Base-by-base conservation (phyloP, 2,888 invertebrate genomes). In the Heterodera filipjevi region DNA sequence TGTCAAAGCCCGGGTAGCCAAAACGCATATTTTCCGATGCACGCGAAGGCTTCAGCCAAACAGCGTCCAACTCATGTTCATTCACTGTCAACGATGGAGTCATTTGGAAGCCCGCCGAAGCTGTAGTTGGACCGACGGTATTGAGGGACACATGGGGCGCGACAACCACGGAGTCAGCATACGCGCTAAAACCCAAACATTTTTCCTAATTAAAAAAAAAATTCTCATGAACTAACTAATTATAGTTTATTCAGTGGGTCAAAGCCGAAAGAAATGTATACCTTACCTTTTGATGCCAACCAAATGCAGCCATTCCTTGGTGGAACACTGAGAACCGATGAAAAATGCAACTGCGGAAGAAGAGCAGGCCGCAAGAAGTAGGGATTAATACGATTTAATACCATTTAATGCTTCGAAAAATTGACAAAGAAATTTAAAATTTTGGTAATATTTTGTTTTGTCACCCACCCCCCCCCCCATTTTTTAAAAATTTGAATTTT, bases 1-100 rank as follows among this genome's bases (percentile, higher is more conserved):
- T 93, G 87, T 95, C 95, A 81, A 95, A 90, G 3, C 95, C 93
- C 1, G 97, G 97, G 89, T 95, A 96, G 0, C 98, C 98, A 90
- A 93, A 95, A 59, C 87, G 80, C 87, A 87, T 87, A 66, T 87
- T 87, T 71, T 87, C 84, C 27, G 85, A 82, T 0, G 87, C 84
- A 16, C 87, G 77, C 16, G 87, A 87, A 19, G 86, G 85, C 30
- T 81, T 82, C 33, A 49, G 71, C 79, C 79, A 78, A 32, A 71
- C 32, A 32, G 71, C 77, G 46, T 77, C 70, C 44, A n/a, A 19
- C 44, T 3, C 33, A 27, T 68, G 33, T 33, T 16, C 32, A 68
- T 35, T 14, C 14, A 35, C 68, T 16, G 14, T 68, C 12, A 35
- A 30, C 12, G 32, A 2, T 10, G 6, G 33, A 3, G 33, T 16